These are phyloP conservation scores for Cheiracanthium punctorium DNA, from an alignment of 2,888 invertebrate genomes.

Conservation along the genomic window DNA sequence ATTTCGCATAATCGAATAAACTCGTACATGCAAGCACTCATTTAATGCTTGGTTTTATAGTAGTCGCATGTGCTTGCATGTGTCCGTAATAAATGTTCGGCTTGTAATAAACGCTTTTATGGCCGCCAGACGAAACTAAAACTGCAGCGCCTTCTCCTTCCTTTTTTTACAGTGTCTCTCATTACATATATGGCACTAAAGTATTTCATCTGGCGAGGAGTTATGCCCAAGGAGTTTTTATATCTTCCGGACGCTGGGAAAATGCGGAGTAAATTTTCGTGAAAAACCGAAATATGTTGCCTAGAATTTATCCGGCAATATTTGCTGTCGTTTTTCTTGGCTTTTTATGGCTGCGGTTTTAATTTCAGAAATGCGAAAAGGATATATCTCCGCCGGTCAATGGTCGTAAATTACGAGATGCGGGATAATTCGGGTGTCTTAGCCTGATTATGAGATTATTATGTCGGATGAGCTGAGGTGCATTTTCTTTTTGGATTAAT, in stretches of 20 bases:
- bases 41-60: neutral
- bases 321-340: neutral
- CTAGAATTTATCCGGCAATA: neutral
- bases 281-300: neutral
- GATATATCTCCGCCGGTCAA: neutral
- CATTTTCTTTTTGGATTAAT: no score
- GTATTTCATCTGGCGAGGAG: neutral
- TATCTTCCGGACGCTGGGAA: neutral
- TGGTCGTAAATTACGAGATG: neutral
- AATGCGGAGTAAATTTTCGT: neutral
- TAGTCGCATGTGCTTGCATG: neutral
- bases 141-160: neutral
- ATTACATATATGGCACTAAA: neutral
- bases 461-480: no score
- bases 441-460: no score
- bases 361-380: neutral
- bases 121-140: neutral
- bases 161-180: neutral
- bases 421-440: no score
- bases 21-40: neutral
- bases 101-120: neutral
- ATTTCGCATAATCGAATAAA: no score
- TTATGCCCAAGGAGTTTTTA: neutral
- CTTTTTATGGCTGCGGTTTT: neutral
- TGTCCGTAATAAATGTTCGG: neutral